These are phyloP conservation scores for Nomada ruficornis DNA, from an alignment of 2,888 invertebrate species.

Conservation along the genomic window DNA sequence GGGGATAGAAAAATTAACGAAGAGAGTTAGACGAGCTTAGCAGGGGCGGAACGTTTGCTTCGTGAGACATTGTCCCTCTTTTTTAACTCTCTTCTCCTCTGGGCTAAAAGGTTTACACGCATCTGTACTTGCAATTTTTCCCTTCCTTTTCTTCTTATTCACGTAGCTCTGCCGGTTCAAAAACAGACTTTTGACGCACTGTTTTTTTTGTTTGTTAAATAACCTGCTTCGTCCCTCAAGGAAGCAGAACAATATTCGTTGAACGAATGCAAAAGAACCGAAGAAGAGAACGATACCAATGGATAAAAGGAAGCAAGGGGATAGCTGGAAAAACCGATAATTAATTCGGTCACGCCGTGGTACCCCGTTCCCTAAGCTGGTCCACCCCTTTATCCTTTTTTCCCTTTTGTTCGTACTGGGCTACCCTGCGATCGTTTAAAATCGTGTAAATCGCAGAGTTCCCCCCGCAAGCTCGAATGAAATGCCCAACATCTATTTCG, in stretches of 20 bases:
- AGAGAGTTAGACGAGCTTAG: conserved; percentile 26
- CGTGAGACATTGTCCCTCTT: conserved; percentile 29
- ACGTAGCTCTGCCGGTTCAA: no score
- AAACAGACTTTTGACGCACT: no score
- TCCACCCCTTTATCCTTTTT: conserved; percentile 40
- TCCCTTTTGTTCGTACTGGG: conserved; percentile 29
- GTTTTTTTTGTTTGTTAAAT: no score
- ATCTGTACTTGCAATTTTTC: no score
- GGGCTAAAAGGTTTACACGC: conserved; percentile 47
- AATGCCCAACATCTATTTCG: conserved; percentile 12
- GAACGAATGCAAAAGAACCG: conserved; percentile 23
- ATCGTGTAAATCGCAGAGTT: background rate
- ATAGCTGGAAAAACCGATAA: conserved; percentile 67
- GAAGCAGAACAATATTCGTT: background rate
- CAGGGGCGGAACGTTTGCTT: conserved; percentile 34
- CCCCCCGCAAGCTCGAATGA: conserved; percentile 10
- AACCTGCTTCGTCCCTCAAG: conserved; percentile 13
- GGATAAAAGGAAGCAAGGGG: conserved; percentile 32
- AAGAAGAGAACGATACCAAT: conserved; percentile 18
- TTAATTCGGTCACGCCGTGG: conserved; percentile 67
- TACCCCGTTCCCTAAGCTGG: conserved; percentile 34
- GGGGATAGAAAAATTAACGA: conserved; percentile 11
- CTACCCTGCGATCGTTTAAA: conserved; percentile 3
- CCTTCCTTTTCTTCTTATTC: no score
- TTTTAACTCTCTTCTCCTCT: conserved; percentile 35